phyloP scores from a whole-genome alignment of 2,113 vertebrate genomes.

The Epinephelus cyanopodus region DNA sequence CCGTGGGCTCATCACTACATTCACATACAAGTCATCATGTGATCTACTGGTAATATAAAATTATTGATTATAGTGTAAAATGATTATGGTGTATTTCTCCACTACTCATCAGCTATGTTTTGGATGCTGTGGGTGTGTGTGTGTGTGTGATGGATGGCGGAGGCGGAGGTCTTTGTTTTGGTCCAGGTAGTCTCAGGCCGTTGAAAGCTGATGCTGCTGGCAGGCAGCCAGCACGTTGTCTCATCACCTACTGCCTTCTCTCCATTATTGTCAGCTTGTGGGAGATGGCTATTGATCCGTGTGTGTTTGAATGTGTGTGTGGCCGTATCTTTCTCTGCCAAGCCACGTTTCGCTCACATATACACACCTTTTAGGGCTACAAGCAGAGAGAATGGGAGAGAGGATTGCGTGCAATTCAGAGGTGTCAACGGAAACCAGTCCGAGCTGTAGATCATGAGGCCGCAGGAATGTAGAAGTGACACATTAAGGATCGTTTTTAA shows the following conservation, averaged over 20 bases:
- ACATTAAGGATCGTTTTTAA: conserved; percentile 22
- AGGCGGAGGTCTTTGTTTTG: conserved; percentile 20
- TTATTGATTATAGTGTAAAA: background rate
- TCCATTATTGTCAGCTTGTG: conserved; percentile 61
- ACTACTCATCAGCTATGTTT: background rate
- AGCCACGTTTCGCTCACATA: conserved; percentile 26
- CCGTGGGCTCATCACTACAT: background rate
- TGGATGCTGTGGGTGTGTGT: background rate
- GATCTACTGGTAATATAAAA: background rate
- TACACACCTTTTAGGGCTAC: conserved; percentile 26
- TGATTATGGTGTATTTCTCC: background rate
- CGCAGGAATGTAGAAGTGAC: conserved; percentile 24
- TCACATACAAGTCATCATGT: background rate
- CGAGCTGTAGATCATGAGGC: conserved; percentile 26
- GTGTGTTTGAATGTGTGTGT: conserved; percentile 25
- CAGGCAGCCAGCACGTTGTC: conserved; percentile 38
- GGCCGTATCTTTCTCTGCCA: conserved; percentile 14
- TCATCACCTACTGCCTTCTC: conserved; percentile 56
- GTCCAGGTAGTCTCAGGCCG: conserved; percentile 12
- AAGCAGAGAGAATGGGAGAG: background rate
- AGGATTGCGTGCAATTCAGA: conserved; percentile 19
- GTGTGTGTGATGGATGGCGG: background rate
- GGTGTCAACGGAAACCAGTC: conserved; percentile 8
- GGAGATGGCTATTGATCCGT: conserved; percentile 59
- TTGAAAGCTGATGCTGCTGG: conserved; percentile 41